Evolutionary conservation across 2,888 invertebrate species (phyloP).

Genomic region (Hylaea fasciaria): DNA sequence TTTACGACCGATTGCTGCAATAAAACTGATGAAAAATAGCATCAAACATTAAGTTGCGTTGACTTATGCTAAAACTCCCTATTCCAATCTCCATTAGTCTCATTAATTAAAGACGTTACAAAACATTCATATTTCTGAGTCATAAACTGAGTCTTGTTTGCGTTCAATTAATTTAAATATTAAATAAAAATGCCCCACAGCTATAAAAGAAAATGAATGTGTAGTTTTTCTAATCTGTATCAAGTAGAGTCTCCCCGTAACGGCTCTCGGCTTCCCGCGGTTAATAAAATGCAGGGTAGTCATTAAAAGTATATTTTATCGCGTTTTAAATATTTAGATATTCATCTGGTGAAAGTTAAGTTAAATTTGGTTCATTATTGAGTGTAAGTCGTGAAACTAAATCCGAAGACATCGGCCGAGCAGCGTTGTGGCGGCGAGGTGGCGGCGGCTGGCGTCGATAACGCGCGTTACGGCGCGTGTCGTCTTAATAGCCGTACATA

Average conservation of each 20-base stretch:
- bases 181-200: conserved; percentile 68
- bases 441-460: conserved; percentile 40
- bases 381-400: conserved; percentile 66
- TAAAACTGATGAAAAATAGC: conserved; percentile 70
- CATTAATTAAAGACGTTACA: conserved; percentile 63
- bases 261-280: conserved; percentile 62
- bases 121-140: conserved; percentile 60
- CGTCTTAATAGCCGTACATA: conserved; percentile 42
- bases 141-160: conserved; percentile 75
- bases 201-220: conserved; percentile 72
- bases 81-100: conserved; percentile 58
- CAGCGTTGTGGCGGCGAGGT: conserved; percentile 30
- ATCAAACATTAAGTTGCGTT: conserved; percentile 57
- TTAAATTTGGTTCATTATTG: conserved; percentile 75
- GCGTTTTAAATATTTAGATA: conserved; percentile 82
- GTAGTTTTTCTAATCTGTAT: conserved; percentile 77
- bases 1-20: conserved; percentile 55
- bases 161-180: conserved; percentile 79
- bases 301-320: conserved; percentile 83
- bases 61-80: conserved; percentile 66
- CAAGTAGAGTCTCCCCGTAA: conserved; percentile 55
- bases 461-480: conserved; percentile 38
- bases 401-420: conserved; percentile 46
- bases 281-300: conserved; percentile 75
- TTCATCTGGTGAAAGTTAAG: conserved; percentile 81